Percentiles rank a stretch among this genome's conserved stretches.
Conservation (phyloP, 2,888 invertebrate genomes). For the Eudemis profundana region DNA sequence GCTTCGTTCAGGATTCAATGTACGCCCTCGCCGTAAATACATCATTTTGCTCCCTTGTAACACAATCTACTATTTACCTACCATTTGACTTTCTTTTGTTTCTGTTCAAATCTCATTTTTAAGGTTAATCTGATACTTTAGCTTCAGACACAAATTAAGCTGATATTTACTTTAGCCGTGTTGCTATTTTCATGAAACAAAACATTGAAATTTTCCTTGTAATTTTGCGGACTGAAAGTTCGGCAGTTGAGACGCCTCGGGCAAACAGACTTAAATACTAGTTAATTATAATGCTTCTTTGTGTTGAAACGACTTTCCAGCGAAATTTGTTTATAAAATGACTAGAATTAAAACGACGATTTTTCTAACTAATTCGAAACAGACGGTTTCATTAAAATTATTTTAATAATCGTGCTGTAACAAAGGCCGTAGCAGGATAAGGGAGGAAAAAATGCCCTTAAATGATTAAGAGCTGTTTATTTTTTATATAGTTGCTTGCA, state of each 20-base stretch:
- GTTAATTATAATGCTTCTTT: conserved; percentile 41
- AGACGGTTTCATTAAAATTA: background rate
- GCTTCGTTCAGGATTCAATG: no score
- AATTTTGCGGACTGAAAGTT: conserved; percentile 28
- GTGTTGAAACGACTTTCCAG: conserved; percentile 36
- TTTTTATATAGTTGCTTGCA: no score
- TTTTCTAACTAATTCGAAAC: conserved; percentile 16
- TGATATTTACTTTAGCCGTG: conserved; percentile 5
- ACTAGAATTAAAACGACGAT: conserved; percentile 19
- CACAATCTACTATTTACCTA: no score
- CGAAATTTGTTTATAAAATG: conserved; percentile 26
- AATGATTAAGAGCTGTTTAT: no score
- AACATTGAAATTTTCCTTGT: conserved; percentile 25
- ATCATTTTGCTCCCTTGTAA: no score
- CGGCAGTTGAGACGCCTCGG: conserved; percentile 7
- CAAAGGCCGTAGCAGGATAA: no score
- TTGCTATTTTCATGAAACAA: conserved; percentile 17
- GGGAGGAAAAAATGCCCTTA: no score
- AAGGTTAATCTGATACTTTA: background rate
- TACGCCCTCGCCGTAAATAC: no score
- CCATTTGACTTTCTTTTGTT: no score
- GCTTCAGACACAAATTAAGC: conserved; percentile 8
- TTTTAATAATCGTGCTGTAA: no score
- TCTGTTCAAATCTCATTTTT: no score
- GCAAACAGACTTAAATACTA: conserved; percentile 37